Evolutionary conservation across 2,797 vertebrate genomes (phyloP).

Genomic region (Rhinophrynus dorsalis): DNA sequence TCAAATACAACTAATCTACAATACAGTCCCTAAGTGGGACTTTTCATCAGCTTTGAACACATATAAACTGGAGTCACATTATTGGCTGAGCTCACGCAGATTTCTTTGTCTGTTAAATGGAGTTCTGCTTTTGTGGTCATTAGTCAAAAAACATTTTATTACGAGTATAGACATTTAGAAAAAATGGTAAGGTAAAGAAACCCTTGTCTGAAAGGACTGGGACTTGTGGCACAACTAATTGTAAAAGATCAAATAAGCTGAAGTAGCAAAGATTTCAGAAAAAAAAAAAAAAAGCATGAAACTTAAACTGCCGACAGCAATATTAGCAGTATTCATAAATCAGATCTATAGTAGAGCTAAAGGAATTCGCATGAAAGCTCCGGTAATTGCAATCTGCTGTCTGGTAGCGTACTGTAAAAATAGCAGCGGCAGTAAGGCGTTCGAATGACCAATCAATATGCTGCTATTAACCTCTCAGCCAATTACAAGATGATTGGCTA

Average conservation of each 20-base stretch:
- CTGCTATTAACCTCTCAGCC: constrained; percentile 77
- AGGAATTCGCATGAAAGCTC: constrained; percentile 55
- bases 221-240: constrained; percentile 55
- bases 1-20: too few species aligned
- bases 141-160: constrained; percentile 9
- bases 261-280: constrained; percentile 51
- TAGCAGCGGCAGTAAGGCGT: constrained; percentile 64
- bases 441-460: constrained; percentile 77
- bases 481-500: constrained; percentile 89
- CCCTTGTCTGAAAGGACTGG: constrained; percentile 57
- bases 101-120: neutral
- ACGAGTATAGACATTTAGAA: constrained; percentile 6
- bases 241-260: constrained; percentile 53
- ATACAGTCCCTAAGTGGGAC: neutral
- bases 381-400: constrained; percentile 60
- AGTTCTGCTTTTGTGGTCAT: constrained; percentile 2
- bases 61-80: constrained; percentile 4
- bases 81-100: neutral
- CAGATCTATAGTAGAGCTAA: constrained; percentile 47
- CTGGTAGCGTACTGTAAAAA: constrained; percentile 68
- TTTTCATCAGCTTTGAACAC: constrained; percentile 29
- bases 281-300: constrained; percentile 45
- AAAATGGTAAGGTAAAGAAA: constrained; percentile 51
- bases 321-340: constrained; percentile 62
- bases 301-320: constrained; percentile 55